Base-by-base conservation (phyloP, 2,797 vertebrate species). In the Tachyglossus aculeatus region DNA sequence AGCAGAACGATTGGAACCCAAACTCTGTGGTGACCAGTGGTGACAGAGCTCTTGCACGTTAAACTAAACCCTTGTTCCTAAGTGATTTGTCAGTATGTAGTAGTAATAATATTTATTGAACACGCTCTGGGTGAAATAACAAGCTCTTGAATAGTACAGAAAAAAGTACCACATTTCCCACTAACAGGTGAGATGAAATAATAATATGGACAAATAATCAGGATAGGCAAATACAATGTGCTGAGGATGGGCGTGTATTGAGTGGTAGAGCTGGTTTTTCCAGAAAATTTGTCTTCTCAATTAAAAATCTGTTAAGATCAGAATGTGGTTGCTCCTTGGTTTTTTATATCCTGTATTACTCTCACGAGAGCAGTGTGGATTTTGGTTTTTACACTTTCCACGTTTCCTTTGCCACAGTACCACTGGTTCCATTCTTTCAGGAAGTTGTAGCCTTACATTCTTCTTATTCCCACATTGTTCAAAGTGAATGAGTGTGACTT, bases 11-110 rank as follows among this genome's bases (percentile, higher is more conserved):
- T 36, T 1, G 4, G 31, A 44, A 60, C 8, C 18, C 4, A 0
- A 47, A 55, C 19, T 62, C 62, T 57, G 31, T 55, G 57, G 45
- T n/a, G n/a, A n/a, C n/a, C 62, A 57, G 31, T 55, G 57, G 45
- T n/a, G n/a, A n/a, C n/a, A n/a, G n/a, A n/a, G n/a, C n/a, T n/a
- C n/a, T n/a, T n/a, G n/a, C n/a, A n/a, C n/a, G n/a, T n/a, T n/a
- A n/a, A n/a, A n/a, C n/a, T n/a, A n/a, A n/a, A n/a, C n/a, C n/a
- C n/a, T n/a, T n/a, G n/a, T n/a, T n/a, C n/a, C n/a, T n/a, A n/a
- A n/a, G n/a, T n/a, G n/a, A n/a, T n/a, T n/a, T n/a, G n/a, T n/a
- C n/a, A n/a, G n/a, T n/a, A n/a, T n/a, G n/a, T n/a, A n/a, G n/a
- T n/a, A n/a, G n/a, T n/a, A n/a, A n/a, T n/a, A n/a, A n/a, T n/a